Evolutionary conservation across 2,797 vertebrate genomes (phyloP).

Genomic region (Protonibea diacanthus): DNA sequence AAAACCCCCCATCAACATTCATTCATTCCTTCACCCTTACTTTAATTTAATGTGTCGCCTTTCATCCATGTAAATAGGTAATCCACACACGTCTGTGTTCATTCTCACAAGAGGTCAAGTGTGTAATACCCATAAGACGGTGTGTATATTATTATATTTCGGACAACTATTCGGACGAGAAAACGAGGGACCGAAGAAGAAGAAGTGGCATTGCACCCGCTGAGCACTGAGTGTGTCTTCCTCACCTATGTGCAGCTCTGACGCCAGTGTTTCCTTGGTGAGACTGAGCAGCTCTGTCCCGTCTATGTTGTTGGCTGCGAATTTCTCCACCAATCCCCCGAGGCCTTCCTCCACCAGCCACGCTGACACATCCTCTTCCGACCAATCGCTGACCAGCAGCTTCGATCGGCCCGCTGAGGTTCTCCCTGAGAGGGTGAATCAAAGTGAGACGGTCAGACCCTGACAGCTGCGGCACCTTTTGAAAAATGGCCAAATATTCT

Average conservation of each 20-base stretch:
- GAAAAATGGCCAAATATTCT: constrained; percentile 45
- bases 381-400: constrained; percentile 90
- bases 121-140: constrained; percentile 30
- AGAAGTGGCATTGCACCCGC: constrained; percentile 21
- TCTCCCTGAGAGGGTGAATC: constrained; percentile 76
- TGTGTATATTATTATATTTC: constrained; percentile 31
- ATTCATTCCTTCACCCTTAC: constrained; percentile 46
- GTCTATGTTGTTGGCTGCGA: constrained; percentile 94
- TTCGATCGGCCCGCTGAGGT: constrained; percentile 63
- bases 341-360: constrained; percentile 92
- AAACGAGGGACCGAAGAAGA: constrained; percentile 27
- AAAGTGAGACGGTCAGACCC: constrained; percentile 57
- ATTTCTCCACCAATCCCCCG: constrained; percentile 85
- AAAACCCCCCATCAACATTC: constrained; percentile 44
- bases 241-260: constrained; percentile 96
- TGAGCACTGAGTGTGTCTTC: constrained; percentile 43
- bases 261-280: constrained; percentile 91
- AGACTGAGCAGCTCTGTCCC: constrained; percentile 92
- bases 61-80: constrained; percentile 46
- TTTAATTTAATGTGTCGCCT: constrained; percentile 52
- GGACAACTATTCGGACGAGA: background rate
- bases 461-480: constrained; percentile 36
- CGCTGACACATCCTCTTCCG: constrained; percentile 90
- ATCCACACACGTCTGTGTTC: constrained; percentile 20
- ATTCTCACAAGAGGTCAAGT: constrained; percentile 16